Percentiles rank a stretch among this genome's conserved stretches.
Conservation (phyloP, 92 coral and sea anemone species). For the Metridium senile region DNA sequence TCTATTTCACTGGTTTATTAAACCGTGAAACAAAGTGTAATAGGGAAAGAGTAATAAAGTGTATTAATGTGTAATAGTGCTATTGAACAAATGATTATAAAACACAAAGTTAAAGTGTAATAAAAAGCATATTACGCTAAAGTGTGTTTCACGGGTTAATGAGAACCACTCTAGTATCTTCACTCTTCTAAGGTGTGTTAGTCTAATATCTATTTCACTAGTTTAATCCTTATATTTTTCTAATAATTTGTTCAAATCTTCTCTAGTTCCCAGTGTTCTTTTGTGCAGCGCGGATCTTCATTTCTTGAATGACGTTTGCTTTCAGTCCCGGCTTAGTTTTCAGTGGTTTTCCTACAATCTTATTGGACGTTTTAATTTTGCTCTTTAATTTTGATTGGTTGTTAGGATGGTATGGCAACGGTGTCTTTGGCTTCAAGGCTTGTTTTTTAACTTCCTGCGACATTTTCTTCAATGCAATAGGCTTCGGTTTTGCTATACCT, state of each 20-base stretch:
- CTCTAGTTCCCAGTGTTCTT: neutral
- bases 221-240: neutral
- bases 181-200: no score
- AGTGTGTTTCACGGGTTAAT: no score
- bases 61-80: no score
- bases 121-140: no score
- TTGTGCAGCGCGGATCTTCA: slow-evolving; percentile 16
- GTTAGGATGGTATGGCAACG: neutral
- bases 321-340: slow-evolving; percentile 1
- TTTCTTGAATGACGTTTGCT: slow-evolving; percentile 19
- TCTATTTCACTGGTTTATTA: no score
- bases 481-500: neutral
- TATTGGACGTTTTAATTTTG: neutral
- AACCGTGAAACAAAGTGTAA: no score
- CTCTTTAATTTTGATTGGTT: slow-evolving; percentile 14
- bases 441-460: neutral
- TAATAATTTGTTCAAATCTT: no score
- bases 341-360: neutral
- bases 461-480: neutral
- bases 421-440: slow-evolving; percentile 2
- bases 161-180: no score
- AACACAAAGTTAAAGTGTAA: no score
- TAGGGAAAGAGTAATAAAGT: no score
- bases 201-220: no score
- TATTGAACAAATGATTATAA: no score